Percentiles rank a stretch among this genome's conserved stretches.
These are phyloP conservation scores for Tetragnatha montana DNA, from an alignment of 2,888 invertebrate species.

Conservation along the genomic window DNA sequence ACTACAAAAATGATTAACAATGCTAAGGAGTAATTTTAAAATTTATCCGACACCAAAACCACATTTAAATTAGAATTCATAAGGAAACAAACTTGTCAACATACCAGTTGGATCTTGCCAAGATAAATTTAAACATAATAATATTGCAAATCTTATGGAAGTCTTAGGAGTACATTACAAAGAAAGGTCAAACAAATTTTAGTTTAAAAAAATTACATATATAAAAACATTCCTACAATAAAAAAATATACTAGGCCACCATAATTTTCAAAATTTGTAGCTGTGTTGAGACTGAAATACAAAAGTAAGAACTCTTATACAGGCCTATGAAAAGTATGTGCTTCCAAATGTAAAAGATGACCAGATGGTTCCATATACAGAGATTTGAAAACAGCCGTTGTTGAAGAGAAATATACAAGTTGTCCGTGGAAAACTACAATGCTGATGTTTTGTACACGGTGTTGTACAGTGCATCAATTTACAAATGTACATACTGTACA, in stretches of 20 bases:
- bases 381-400: constrained; percentile 60
- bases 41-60: neutral
- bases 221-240: constrained; percentile 34
- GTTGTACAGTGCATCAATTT: constrained; percentile 70
- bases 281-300: constrained; percentile 31
- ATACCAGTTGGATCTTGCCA: neutral
- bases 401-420: constrained; percentile 64
- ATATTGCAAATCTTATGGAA: neutral
- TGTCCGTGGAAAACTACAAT: constrained; percentile 57
- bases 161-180: neutral
- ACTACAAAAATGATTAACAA: constrained; percentile 44
- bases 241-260: constrained; percentile 37
- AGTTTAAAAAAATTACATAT: constrained; percentile 20
- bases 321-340: constrained; percentile 58
- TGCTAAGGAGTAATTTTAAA: constrained; percentile 14
- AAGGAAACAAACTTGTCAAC: constrained; percentile 10
- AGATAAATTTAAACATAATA: neutral
- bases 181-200: constrained; percentile 14
- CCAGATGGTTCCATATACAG: constrained; percentile 68
- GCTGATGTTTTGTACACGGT: constrained; percentile 70
- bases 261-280: constrained; percentile 39
- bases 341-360: constrained; percentile 62
- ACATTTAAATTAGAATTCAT: neutral
- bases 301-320: constrained; percentile 55
- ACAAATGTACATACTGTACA: constrained; percentile 72